A percentile compares a stretch with the other conserved stretches of the same genome.
These are phyloP conservation scores for Hymenochirus boettgeri DNA, from an alignment of 2,113 vertebrate genomes.

Conservation along the genomic window DNA sequence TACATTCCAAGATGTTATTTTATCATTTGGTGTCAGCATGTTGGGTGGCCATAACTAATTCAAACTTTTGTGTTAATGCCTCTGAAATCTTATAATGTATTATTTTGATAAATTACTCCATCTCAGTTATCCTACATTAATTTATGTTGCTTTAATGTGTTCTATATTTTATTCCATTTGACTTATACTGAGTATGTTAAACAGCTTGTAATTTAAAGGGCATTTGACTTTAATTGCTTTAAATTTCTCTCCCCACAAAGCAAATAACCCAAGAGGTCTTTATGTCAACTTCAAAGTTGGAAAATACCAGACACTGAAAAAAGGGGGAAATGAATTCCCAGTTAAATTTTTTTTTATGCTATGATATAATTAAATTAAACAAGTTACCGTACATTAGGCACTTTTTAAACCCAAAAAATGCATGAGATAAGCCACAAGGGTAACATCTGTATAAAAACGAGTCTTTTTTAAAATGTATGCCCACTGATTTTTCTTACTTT, in stretches of 20 bases:
- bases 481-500: no score
- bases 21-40: conserved; percentile 7
- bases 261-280: conserved; percentile 44
- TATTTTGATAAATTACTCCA: conserved; percentile 1
- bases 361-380: no score
- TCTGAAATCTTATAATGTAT: conserved; percentile 2
- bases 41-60: conserved; percentile 26
- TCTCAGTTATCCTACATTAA: conserved; percentile 29
- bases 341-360: no score
- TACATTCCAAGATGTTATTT: no score
- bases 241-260: conserved; percentile 50
- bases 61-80: conserved; percentile 9
- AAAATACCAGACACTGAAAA: conserved; percentile 38
- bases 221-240: conserved; percentile 51
- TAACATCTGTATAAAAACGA: no score
- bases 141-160: conserved; percentile 41
- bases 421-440: no score
- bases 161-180: conserved; percentile 40
- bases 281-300: conserved; percentile 47
- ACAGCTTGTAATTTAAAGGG: conserved; percentile 44
- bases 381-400: no score
- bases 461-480: no score
- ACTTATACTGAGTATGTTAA: conserved; percentile 38
- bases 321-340: no score
- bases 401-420: no score